Base-by-base conservation (phyloP, 2,113 vertebrate species). In the Tupaia tana region DNA sequence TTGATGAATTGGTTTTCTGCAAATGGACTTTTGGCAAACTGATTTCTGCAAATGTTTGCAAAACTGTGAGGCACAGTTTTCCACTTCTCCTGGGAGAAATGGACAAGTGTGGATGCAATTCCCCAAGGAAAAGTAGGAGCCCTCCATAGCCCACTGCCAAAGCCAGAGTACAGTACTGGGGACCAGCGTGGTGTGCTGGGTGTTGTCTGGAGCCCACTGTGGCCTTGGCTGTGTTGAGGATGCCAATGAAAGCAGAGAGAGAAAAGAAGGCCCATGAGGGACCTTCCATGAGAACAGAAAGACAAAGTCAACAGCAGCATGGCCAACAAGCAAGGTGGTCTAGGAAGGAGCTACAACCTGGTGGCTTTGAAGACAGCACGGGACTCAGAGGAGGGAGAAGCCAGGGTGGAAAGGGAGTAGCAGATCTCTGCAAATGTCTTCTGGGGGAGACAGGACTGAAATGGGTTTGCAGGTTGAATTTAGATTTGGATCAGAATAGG, bases 21-120 rank as follows among this genome's bases (percentile, higher is more conserved):
- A 86, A 43, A 69, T 22, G 43, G 69, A 25, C 63, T 82, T 93
- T 95, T 78, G 54, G 70, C 63, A 71, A 19, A 80, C 25, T 6
- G 71, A 70, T 70, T 80, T 83, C 66, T 86, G 27, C 52, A 71
- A 2, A 59, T 66, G 59, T 25, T 24, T 15, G 31, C 16, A 20
- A 15, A 73, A 64, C 64, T 63, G 64, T 10, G 84, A 85, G 67
- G 43, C 25, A 59, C 25, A 59, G 43, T 89, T 88, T 85, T 66
- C 71, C 2, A 1, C 29, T 66, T 66, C 52, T 70, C 64, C 14
- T 12, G 34, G 77, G 84, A 43, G 43, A 67, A 66, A 74, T 9
- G 11, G 79, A 12, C 74, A 34, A 18, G 4, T 3, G 43, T 31
- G 0, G 2, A 16, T 1, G n/a, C 0, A 1, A 15, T 24, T 78